Conservation (phyloP, 2,888 invertebrate genomes). For the Sarcophaga carnaria region DNA sequence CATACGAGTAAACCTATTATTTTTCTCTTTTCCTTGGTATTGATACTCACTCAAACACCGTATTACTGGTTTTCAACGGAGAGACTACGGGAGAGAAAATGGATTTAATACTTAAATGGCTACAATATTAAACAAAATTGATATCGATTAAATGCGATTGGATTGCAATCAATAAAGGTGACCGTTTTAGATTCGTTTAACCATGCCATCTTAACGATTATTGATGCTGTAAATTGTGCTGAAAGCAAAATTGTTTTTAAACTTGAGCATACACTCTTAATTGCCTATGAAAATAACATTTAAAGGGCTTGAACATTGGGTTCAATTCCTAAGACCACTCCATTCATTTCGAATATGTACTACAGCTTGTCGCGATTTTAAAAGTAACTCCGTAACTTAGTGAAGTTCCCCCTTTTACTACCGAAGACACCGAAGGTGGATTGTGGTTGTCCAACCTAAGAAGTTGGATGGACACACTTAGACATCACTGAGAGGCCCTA, state of each 20-base stretch:
- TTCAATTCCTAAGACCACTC: too few relatives aligned
- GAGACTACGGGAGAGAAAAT: not conserved
- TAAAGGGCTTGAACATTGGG: too few relatives aligned
- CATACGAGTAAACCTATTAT: not conserved
- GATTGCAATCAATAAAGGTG: not conserved
- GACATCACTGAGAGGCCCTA: too few relatives aligned
- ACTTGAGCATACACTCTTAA: too few relatives aligned
- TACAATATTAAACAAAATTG: not conserved
- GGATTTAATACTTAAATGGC: conserved; percentile 29
- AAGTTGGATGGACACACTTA: too few relatives aligned
- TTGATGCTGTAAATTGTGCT: not conserved
- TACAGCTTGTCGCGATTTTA: too few relatives aligned
- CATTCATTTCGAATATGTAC: too few relatives aligned
- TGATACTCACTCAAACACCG: not conserved
- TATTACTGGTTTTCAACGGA: not conserved
- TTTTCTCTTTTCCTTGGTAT: not conserved
- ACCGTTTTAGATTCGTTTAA: not conserved
- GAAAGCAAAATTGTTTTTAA: not conserved
- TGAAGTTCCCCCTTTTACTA: too few relatives aligned
- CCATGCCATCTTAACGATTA: not conserved
- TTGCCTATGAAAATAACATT: too few relatives aligned
- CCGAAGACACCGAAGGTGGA: too few relatives aligned
- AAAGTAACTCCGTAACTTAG: too few relatives aligned
- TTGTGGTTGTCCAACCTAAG: too few relatives aligned
- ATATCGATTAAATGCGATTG: not conserved